A percentile compares a stretch with the other conserved stretches of the same genome.
Conservation (phyloP, 2,888 invertebrate genomes). For the Dilophus febrilis region DNA sequence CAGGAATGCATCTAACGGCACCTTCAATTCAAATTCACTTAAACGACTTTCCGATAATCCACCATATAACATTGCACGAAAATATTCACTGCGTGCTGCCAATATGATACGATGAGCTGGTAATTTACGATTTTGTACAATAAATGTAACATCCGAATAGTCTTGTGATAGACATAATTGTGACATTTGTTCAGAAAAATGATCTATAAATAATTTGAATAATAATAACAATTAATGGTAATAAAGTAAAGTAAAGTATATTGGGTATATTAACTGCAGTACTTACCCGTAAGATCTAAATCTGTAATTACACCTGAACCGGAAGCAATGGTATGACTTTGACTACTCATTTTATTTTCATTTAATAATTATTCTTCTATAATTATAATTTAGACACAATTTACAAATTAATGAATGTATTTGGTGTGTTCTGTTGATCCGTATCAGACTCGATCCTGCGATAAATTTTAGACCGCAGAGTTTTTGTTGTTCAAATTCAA, state of each 20-base stretch:
- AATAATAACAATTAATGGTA: not conserved
- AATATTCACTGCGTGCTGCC: conserved; percentile 91
- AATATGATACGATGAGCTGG: conserved; percentile 52
- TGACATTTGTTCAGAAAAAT: conserved; percentile 73
- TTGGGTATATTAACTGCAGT: not conserved
- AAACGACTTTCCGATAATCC: conserved; percentile 59
- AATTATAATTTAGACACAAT: no score
- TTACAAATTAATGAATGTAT: no score
- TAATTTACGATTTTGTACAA: conserved; percentile 52
- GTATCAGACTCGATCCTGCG: no score
- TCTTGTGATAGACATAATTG: conserved; percentile 71
- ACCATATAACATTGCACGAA: conserved; percentile 66
- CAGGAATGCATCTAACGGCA: conserved; percentile 70
- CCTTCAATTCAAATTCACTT: conserved; percentile 69
- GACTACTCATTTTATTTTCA: conserved; percentile 23
- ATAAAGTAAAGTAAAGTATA: not conserved
- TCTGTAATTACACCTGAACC: conserved; percentile 36
- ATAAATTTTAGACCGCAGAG: no score
- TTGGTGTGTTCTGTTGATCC: no score
- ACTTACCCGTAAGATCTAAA: conserved; percentile 41
- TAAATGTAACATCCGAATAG: conserved; percentile 77
- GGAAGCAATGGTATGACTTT: conserved; percentile 33
- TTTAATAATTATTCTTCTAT: no score
- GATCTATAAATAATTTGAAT: conserved; percentile 35
- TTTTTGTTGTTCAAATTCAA: no score